Percentiles rank a stretch among this genome's conserved stretches.
These are phyloP conservation scores for Campylomormyrus tamandua DNA, from an alignment of 2,113 vertebrate genomes.

Conservation along the genomic window DNA sequence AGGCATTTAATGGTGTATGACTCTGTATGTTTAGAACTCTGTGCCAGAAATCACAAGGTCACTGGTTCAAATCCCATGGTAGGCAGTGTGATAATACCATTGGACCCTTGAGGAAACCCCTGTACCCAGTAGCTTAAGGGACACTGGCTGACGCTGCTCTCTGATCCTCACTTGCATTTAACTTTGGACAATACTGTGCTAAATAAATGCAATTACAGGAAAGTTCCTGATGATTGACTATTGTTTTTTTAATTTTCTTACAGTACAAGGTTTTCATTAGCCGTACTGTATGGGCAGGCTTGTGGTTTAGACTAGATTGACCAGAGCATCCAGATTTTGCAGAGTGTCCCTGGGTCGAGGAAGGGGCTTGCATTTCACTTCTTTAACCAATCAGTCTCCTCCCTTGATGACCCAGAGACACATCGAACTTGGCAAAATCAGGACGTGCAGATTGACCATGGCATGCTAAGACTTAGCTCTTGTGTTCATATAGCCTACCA, in stretches of 20 bases:
- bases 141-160: not conserved
- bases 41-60: not conserved
- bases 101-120: not conserved
- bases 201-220: not conserved
- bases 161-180: not conserved
- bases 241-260: not conserved
- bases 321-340: not conserved
- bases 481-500: conserved; percentile 69
- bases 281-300: not conserved
- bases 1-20: not conserved
- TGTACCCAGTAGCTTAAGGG: not conserved
- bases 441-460: not conserved
- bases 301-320: not conserved
- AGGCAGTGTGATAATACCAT: not conserved
- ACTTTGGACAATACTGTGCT: not conserved
- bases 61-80: not conserved
- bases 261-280: not conserved
- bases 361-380: not conserved
- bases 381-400: not conserved
- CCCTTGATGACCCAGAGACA: not conserved
- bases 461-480: not conserved
- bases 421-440: not conserved
- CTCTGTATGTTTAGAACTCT: not conserved
- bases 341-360: not conserved
- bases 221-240: not conserved